Evolutionary conservation across 2,113 vertebrate species (phyloP).

Genomic region (Pogona vitticeps): DNA sequence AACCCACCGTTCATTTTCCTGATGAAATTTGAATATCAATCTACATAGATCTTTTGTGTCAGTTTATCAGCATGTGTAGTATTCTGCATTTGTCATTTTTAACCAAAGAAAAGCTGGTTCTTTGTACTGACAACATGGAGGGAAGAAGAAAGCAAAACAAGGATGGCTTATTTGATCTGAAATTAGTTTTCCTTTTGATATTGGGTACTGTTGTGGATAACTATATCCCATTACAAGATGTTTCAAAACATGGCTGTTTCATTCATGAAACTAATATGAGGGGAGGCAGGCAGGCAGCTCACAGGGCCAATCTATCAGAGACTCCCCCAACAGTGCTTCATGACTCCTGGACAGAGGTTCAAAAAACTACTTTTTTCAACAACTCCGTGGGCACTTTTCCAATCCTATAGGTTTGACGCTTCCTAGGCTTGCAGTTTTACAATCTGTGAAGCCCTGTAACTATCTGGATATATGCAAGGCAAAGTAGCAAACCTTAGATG

Average conservation of each 20-base stretch:
- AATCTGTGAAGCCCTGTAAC: background rate
- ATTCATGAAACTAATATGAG: background rate
- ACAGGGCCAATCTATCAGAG: background rate
- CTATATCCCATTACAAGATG: background rate
- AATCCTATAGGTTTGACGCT: background rate
- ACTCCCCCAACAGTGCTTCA: background rate
- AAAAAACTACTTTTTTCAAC: too few species aligned
- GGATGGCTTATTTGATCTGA: background rate
- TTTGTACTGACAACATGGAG: background rate
- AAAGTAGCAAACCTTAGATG: background rate
- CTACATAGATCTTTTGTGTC: background rate
- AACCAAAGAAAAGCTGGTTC: background rate
- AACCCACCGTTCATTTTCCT: too few species aligned
- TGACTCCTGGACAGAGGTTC: background rate
- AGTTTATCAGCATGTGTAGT: background rate
- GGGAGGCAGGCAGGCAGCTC: background rate
- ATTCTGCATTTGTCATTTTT: background rate
- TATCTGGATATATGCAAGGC: background rate
- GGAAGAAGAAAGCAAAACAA: background rate
- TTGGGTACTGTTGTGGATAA: background rate
- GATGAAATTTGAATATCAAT: background rate
- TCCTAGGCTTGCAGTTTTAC: background rate
- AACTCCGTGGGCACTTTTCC: too few species aligned
- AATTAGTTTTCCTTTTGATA: background rate
- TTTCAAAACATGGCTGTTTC: background rate